Base-by-base conservation (phyloP, 2,888 invertebrate genomes). In the Hybos culiciformis region DNA sequence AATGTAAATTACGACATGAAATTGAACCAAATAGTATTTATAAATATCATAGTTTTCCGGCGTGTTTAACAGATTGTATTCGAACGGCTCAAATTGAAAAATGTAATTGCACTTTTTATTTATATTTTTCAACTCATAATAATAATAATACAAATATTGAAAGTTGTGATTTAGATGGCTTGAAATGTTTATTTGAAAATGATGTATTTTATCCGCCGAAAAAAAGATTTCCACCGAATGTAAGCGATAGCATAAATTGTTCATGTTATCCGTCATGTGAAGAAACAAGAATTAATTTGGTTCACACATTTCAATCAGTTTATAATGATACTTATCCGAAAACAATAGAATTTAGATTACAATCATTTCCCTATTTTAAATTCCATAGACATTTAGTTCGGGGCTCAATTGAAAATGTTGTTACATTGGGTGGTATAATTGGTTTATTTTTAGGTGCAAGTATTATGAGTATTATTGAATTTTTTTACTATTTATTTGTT, bases 1-100 rank as follows among this genome's bases (percentile, higher is more conserved):
- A 76, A 29, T 85, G 85, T 54, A 71, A 75, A n/a, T 84, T 81
- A 56, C 67, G 73, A 24, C 63, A 77, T 37, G 85, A 85, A 60
- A 44, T 54, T 1, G 71, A 73, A 14, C 62, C 71, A 39, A 61
- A 70, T 8, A 70, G 73, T 4, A 59, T 76, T 0, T 80, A 77
- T 54, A 70, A 72, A 2, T 66, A 70, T 31, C 83, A 85, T 58
- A 83, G 83, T 37, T 82, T 77, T 58, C 80, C 78, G 53, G 73
- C 78, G 1, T 85, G 84, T 57, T 72, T 75, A 3, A 73, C 78
- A 1, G 74, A 78, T 34, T 83, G 83, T 53, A 65, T 81, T 26
- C 77, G 79, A 51, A 56, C 62, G 14, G 71, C 72, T 1, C 80
- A 82, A 52, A 52, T 76, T 32, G 56, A 68, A 3, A 54, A 61